Evolutionary conservation across 2,888 invertebrate genomes (phyloP), one percentile per base, ranked within the genome.

Genomic region (Sinohyriopsis cumingii): DNA sequence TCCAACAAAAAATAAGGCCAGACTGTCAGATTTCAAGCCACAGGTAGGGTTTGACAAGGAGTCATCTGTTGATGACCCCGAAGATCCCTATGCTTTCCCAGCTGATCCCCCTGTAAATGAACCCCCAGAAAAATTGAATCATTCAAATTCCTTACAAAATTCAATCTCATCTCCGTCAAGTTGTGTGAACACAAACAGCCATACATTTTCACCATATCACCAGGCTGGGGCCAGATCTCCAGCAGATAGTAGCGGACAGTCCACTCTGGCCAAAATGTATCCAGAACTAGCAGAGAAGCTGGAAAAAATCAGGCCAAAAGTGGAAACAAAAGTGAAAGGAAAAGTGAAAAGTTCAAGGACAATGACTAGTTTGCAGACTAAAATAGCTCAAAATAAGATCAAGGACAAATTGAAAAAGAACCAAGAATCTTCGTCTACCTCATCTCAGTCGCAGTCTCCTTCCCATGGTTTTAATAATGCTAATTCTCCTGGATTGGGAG

Each of bases 361-460:
- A 55, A 87, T 90, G 87, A 89, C 89, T 75, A 86, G 88, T 69
- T 78, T 90, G 62, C 89, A 90, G 77, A 89, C 88, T 55, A 89
- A 89, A 82, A 90, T 90, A 75, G 90, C 90, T 71, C 89, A 90
- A 76, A 90, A 89, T 75, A 88, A 86, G 78, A 88, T 90, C 33
- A 87, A 89, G 73, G 89, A 90, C 76, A 90, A 90, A 71, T 77
- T 88, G 66, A 87, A 86, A 77, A 82, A 78, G 60, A 80, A 75
- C 73, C 78, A 81, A 59, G 76, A 79, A 57, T 75, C 79, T 25
- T 74, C 78, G 18, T 72, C 76, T 55, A 68, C 75, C 12, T 77
- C 80, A 54, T 81, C 79, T 15, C 81, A 82, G 65, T 81, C 81
- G 9, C 81, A 81, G 69, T 82, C 81, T 25, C 81, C 80, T 4